Conservation (phyloP, 2,113 vertebrate species). For the Cochlearius cochlearius region DNA sequence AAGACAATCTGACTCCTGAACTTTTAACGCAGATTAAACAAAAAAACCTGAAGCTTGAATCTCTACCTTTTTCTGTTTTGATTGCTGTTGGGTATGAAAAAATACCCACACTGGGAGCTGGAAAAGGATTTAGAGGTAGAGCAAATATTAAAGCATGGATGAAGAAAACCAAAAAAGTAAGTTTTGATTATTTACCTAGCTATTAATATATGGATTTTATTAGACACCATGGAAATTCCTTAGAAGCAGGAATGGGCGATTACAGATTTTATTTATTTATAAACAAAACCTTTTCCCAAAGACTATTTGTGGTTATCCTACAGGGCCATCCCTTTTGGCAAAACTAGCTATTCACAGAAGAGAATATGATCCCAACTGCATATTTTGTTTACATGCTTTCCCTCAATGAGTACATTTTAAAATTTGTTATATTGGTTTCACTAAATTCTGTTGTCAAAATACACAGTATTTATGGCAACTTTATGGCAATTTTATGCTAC, state of each 20-base stretch:
- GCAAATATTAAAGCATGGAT: conserved; percentile 10
- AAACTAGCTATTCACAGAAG: background rate
- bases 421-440: background rate
- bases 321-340: background rate
- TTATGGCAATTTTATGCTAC: background rate
- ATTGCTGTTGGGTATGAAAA: conserved; percentile 3
- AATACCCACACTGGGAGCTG: background rate
- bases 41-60: conserved; percentile 5
- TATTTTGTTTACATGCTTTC: background rate
- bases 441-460: background rate
- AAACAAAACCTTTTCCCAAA: background rate
- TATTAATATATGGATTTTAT: conserved; percentile 7
- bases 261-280: background rate
- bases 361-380: background rate
- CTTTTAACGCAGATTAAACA: background rate
- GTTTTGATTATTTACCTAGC: background rate
- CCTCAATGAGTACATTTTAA: background rate
- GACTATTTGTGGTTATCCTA: background rate
- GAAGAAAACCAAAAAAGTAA: background rate
- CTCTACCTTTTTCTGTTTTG: background rate
- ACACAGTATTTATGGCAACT: background rate
- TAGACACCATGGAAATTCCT: background rate
- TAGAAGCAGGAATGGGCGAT: background rate
- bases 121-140: conserved; percentile 1
- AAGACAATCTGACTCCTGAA: conserved; percentile 10